phyloP scores from a whole-genome alignment of 2,113 vertebrate genomes.

The Mormyrus iriodes region DNA sequence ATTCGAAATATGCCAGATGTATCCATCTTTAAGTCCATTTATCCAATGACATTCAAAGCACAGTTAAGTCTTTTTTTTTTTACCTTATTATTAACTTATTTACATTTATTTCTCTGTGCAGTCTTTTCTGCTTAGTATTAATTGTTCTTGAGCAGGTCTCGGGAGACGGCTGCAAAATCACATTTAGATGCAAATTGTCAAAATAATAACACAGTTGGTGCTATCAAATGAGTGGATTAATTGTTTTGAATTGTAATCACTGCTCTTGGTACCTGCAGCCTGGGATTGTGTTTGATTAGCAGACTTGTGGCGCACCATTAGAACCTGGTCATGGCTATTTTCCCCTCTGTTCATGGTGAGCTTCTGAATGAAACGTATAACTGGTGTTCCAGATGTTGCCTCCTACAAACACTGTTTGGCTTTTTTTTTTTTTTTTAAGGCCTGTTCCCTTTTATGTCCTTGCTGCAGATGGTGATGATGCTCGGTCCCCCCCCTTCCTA shows the following conservation, averaged over 20 bases:
- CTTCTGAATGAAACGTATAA: background rate
- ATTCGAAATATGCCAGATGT: background rate
- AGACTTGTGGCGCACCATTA: background rate
- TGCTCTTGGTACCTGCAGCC: background rate
- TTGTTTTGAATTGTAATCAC: background rate
- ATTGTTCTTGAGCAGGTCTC: background rate
- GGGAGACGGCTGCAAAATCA: background rate
- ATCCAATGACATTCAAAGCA: background rate
- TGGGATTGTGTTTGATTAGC: background rate
- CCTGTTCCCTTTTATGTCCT: background rate
- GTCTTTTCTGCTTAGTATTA: background rate
- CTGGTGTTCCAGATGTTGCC: background rate
- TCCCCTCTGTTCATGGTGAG: background rate
- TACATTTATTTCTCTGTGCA: background rate
- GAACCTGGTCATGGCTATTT: background rate
- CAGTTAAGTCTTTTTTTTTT: background rate
- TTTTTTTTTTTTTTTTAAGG: background rate
- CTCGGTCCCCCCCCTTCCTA: background rate
- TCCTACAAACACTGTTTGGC: background rate
- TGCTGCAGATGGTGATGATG: background rate
- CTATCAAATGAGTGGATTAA: background rate
- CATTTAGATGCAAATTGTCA: constrained; percentile 14
- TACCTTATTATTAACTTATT: background rate
- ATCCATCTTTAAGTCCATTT: background rate
- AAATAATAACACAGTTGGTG: background rate